These are phyloP conservation scores for Chlamydotis undulata DNA, from an alignment of 2,113 vertebrate genomes.

Conservation along the genomic window DNA sequence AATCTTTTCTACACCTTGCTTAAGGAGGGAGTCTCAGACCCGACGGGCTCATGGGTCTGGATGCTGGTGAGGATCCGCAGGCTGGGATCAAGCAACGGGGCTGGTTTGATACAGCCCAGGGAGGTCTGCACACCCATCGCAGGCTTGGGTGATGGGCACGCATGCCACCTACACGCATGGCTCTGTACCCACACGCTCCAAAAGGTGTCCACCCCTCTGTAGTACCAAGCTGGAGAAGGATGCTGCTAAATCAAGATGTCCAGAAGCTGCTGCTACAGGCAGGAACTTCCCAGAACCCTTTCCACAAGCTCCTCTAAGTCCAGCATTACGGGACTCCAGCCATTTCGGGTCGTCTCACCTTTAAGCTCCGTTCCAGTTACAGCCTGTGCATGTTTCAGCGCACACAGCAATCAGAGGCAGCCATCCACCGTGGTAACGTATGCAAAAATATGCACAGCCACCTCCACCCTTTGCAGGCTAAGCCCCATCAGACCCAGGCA, in stretches of 20 bases:
- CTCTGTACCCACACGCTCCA: accelerated
- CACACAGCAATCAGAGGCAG: neutral
- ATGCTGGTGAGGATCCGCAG: neutral
- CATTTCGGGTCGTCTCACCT: neutral
- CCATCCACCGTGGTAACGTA: accelerated
- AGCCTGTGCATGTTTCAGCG: accelerated
- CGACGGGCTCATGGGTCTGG: neutral
- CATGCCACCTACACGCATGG: accelerated
- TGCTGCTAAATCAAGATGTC: neutral
- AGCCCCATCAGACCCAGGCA: neutral
- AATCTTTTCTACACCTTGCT: conserved; percentile 54
- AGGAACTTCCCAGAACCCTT: neutral
- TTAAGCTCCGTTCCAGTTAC: neutral
- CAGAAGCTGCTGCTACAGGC: neutral
- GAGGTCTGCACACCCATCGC: neutral
- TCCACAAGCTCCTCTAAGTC: neutral
- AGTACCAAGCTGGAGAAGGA: neutral
- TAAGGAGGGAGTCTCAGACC: neutral
- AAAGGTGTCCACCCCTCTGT: neutral
- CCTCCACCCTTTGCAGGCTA: neutral
- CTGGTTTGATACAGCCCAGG: neutral
- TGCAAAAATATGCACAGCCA: neutral
- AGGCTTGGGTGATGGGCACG: accelerated
- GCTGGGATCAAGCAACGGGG: neutral
- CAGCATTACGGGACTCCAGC: accelerated